These are phyloP conservation scores for Apotomis betuletana DNA, from an alignment of 2,888 invertebrate species.

Conservation along the genomic window DNA sequence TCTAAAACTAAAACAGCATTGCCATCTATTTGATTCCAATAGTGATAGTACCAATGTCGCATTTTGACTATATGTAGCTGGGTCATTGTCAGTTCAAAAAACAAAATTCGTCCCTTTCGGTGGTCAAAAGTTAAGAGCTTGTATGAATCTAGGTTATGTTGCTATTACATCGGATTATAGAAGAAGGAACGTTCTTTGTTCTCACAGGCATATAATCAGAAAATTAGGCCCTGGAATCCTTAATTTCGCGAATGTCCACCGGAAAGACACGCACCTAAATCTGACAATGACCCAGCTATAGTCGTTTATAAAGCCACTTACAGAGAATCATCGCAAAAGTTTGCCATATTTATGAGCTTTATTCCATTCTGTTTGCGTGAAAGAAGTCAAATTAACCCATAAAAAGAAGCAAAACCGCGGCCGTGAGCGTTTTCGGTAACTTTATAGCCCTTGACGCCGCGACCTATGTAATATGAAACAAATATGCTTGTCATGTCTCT, in stretches of 20 bases:
- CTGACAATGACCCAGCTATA: no score
- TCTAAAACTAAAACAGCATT: no score
- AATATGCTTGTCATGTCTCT: not conserved
- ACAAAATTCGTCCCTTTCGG: no score
- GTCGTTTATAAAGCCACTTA: slow-evolving; percentile 11
- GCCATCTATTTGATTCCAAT: not conserved
- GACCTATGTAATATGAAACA: not conserved
- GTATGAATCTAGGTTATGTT: no score
- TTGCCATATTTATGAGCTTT: slow-evolving; percentile 24
- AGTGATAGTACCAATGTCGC: not conserved
- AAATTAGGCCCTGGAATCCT: no score
- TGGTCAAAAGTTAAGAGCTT: no score
- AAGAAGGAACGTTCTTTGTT: no score
- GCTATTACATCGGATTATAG: no score
- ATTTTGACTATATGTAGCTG: not conserved
- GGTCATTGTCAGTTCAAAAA: no score
- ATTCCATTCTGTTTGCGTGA: slow-evolving; percentile 20
- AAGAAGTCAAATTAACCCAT: slow-evolving; percentile 27
- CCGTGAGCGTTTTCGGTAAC: slow-evolving; percentile 16
- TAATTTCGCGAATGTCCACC: no score
- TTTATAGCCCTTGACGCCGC: slow-evolving; percentile 5
- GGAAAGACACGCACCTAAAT: no score
- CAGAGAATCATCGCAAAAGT: slow-evolving; percentile 13
- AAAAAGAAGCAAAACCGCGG: slow-evolving; percentile 20
- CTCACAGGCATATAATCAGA: no score